Base-by-base conservation (phyloP, 2,113 vertebrate genomes). In the Ceyx margarethae region DNA sequence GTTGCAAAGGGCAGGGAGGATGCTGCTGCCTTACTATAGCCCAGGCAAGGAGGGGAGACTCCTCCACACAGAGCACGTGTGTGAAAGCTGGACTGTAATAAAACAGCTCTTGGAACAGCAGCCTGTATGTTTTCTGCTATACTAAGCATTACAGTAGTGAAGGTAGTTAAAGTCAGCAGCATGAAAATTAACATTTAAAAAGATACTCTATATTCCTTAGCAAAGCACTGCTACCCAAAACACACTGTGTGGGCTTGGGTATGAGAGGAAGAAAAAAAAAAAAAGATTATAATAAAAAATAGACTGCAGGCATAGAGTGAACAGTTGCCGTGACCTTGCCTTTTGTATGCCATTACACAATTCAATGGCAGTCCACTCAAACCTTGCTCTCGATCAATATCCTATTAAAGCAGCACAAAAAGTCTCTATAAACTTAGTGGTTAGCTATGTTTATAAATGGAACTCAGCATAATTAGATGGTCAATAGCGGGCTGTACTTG, bases 381-480 rank as follows among this genome's bases (percentile, higher is more conserved):
- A 98, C 98, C 97, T 98, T 98, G 98, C 98, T 98, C 98, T 98
- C 98, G 98, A 99, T 99, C 99, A 99, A 99, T 99, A 99, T 99
- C 98, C 98, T 99, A 99, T 99, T 99, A 99, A 99, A 98, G 98
- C 98, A 95, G 97, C 98, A 98, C 98, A 98, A 97, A 98, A 98
- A 98, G 98, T 98, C 98, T 98, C 98, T 98, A 98, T 98, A 98
- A 98, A 98, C 97, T 98, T 98, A 97, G 98, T 97, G 97, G 98
- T 98, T 98, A 98, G 97, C 98, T 98, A 97, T 98, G 97, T 98
- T 98, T 98, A 98, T 98, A 98, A 98, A 98, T 98, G 98, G 98
- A 98, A 98, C 98, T 98, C 96, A 75, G 97, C 97, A 98, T 98
- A 98, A 99, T 98, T 97, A 98, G 98, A 95, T 97, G 98, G 98